Evolutionary conservation across 2,797 vertebrate species (phyloP).

Genomic region (Basileuterus tristriatus): DNA sequence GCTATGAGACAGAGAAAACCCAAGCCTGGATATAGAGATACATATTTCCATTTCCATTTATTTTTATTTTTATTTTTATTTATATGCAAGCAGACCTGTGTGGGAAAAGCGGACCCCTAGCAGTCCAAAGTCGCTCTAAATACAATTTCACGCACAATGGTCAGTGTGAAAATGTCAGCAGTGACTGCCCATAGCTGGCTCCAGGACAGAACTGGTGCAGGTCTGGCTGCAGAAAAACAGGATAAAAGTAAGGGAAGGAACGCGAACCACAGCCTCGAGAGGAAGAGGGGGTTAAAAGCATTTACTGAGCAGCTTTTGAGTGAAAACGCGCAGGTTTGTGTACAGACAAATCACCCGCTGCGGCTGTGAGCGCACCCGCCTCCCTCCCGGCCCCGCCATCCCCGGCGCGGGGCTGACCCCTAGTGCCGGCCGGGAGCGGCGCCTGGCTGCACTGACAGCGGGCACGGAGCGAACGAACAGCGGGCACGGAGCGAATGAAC

Average conservation of each 20-base stretch:
- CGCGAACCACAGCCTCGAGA: accelerated
- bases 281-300: neutral
- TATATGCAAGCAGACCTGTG: slow-evolving; percentile 23
- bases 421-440: neutral
- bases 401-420: slow-evolving; percentile 20
- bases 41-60: neutral
- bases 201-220: slow-evolving; percentile 31
- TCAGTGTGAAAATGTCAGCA: slow-evolving; percentile 70
- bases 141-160: slow-evolving; percentile 57
- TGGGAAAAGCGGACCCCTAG: neutral
- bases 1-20: neutral
- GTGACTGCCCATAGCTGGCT: slow-evolving; percentile 63
- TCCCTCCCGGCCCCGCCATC: neutral
- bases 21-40: accelerated
- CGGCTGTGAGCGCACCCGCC: accelerated
- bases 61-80: neutral
- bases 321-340: neutral
- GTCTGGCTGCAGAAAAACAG: slow-evolving; percentile 61
- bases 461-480: neutral
- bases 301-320: neutral
- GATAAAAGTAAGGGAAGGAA: neutral
- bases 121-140: neutral
- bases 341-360: accelerated
- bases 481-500: neutral
- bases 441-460: neutral